phyloP scores from a whole-genome alignment of 2,113 vertebrate genomes.

The cat (Felis catus) region DNA sequence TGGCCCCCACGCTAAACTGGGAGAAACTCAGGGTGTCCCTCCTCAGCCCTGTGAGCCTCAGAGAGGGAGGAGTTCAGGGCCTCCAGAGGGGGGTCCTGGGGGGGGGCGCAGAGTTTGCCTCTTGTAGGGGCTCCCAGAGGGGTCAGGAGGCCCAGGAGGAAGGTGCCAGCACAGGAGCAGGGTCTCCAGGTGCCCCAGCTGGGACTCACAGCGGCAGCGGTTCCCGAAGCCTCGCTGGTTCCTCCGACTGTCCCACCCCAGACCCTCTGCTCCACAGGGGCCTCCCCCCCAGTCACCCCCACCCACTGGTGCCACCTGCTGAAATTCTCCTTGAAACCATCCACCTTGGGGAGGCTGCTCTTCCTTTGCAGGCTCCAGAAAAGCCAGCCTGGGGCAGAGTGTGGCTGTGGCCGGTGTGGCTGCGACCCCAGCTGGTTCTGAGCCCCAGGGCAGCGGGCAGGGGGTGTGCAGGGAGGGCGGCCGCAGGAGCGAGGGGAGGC shows the following conservation, averaged over 20 bases:
- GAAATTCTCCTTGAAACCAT: neutral
- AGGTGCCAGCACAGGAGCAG: neutral
- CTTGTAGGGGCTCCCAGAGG: neutral
- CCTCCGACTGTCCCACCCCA: neutral
- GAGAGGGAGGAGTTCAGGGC: neutral
- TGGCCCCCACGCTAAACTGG: fast-evolving
- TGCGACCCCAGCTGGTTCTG: neutral
- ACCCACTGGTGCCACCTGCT: neutral
- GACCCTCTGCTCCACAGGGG: neutral
- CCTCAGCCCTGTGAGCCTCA: neutral
- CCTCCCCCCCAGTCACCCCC: neutral
- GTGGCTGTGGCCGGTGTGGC: neutral
- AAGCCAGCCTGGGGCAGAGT: fast-evolving
- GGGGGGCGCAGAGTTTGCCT: neutral
- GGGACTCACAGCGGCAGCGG: fast-evolving
- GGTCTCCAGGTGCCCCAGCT: neutral
- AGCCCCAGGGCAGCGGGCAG: no score
- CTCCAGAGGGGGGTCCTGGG: neutral
- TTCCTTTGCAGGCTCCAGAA: neutral
- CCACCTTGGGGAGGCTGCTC: neutral
- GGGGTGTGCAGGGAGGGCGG: no score
- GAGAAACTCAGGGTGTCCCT: neutral
- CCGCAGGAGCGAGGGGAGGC: neutral
- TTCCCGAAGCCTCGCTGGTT: fast-evolving
- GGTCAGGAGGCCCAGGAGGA: no score